phyloP scores from a whole-genome alignment of 1,140 invertebrate genomes.

The Ooceraea biroi region DNA sequence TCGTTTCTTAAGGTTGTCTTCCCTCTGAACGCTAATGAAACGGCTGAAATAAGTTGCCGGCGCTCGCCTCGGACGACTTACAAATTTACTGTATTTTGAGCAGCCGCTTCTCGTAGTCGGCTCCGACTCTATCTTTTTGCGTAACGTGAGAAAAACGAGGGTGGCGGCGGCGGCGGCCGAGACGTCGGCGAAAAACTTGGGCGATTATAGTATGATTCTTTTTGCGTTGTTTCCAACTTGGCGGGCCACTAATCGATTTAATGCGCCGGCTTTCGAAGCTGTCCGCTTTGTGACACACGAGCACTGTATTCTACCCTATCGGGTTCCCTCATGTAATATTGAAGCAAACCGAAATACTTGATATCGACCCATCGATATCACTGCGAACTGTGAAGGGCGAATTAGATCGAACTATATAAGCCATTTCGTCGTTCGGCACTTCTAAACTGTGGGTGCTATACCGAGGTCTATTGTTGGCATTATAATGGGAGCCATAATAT shows the following conservation, averaged over 20 bases:
- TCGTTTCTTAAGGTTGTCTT: slow-evolving; percentile 58
- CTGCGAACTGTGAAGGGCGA: background rate
- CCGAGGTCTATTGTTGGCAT: slow-evolving; percentile 16
- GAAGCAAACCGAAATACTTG: background rate
- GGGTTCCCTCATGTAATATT: slow-evolving; percentile 4
- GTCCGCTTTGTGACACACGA: background rate
- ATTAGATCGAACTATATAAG: slow-evolving; percentile 11
- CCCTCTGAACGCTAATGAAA: slow-evolving; percentile 60
- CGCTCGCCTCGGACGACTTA: slow-evolving; percentile 60
- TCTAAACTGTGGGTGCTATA: background rate
- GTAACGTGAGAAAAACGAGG: slow-evolving; percentile 61
- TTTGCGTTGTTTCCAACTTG: slow-evolving; percentile 18
- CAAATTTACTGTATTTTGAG: slow-evolving; percentile 62
- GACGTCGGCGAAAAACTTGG: slow-evolving; percentile 38
- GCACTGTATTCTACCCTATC: background rate
- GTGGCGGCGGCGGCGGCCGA: slow-evolving; percentile 2
- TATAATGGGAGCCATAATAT: slow-evolving; percentile 28
- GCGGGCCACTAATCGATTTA: slow-evolving; percentile 40
- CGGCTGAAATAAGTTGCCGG: slow-evolving; percentile 56
- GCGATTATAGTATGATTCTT: slow-evolving; percentile 52
- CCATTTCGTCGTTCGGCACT: slow-evolving; percentile 1
- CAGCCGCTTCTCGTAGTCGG: slow-evolving; percentile 35
- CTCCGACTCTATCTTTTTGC: slow-evolving; percentile 33
- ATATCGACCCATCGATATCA: background rate
- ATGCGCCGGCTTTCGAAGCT: slow-evolving; percentile 10